Conservation (phyloP, 2,888 invertebrate species). For the Diloba caeruleocephala region DNA sequence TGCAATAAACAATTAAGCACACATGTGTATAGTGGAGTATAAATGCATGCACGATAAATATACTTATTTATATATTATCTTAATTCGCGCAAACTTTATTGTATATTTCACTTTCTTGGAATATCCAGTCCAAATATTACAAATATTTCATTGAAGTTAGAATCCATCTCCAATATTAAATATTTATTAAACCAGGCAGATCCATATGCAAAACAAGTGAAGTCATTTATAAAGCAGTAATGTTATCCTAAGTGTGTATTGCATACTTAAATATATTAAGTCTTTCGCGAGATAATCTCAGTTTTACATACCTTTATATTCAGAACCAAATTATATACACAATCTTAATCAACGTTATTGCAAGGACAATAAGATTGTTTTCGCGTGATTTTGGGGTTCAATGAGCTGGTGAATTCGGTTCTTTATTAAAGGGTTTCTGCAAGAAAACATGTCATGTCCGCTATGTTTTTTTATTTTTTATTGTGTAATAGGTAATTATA, state of each 20-base stretch:
- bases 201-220: constrained; percentile 7
- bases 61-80: too few relatives aligned
- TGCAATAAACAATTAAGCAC: too few relatives aligned
- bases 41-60: too few relatives aligned
- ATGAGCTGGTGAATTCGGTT: constrained; percentile 4
- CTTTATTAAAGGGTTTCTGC: constrained; percentile 18
- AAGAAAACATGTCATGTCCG: constrained; percentile 7
- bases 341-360: not conserved
- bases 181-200: constrained; percentile 8
- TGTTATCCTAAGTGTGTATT: constrained; percentile 55
- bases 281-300: constrained; percentile 69
- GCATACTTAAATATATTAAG: constrained; percentile 49
- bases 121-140: too few relatives aligned
- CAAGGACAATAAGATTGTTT: not conserved
- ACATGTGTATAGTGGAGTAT: too few relatives aligned
- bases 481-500: constrained; percentile 21
- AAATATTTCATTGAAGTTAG: too few relatives aligned
- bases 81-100: too few relatives aligned
- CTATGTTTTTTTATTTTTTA: constrained; percentile 23
- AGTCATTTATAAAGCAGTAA: constrained; percentile 48
- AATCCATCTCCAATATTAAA: too few relatives aligned
- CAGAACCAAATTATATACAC: constrained; percentile 45
- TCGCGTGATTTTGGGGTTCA: not conserved
- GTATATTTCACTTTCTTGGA: too few relatives aligned
- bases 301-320: constrained; percentile 57